phyloP scores from a whole-genome alignment of 2,888 invertebrate genomes.

The Choristoneura rosaceana region DNA sequence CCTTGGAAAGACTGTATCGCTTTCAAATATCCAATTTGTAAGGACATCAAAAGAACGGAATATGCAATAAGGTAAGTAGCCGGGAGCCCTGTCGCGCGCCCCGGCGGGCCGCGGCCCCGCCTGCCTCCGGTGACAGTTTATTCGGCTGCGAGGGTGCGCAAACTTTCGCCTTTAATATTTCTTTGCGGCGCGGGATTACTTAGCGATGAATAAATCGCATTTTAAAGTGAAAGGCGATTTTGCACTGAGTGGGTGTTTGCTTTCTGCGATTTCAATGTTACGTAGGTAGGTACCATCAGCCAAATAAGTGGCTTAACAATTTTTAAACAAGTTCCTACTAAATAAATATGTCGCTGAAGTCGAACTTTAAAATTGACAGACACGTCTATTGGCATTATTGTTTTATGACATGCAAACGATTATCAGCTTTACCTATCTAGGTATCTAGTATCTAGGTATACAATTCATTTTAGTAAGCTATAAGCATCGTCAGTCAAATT shows the following conservation, averaged over 20 bases:
- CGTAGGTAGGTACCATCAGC: no score
- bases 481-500: no score
- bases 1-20: slow-evolving; percentile 23
- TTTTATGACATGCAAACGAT: no score
- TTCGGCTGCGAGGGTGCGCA: slow-evolving; percentile 54
- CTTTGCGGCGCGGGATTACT: slow-evolving; percentile 60
- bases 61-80: slow-evolving; percentile 42
- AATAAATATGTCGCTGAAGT: no score
- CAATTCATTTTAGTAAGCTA: no score
- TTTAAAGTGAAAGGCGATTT: slow-evolving; percentile 58
- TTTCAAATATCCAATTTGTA: slow-evolving; percentile 35
- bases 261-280: background rate
- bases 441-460: no score
- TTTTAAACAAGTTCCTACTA: no score
- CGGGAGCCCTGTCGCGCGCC: slow-evolving; percentile 33
- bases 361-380: no score
- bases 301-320: no score
- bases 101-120: slow-evolving; percentile 22
- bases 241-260: slow-evolving; percentile 44
- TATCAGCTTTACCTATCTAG: no score
- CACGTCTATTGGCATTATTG: no score
- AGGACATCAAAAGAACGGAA: slow-evolving; percentile 38
- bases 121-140: slow-evolving; percentile 49
- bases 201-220: slow-evolving; percentile 66
- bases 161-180: slow-evolving; percentile 67